phyloP scores from a whole-genome alignment of 2,797 vertebrate species.

The Tangara arthus region DNA sequence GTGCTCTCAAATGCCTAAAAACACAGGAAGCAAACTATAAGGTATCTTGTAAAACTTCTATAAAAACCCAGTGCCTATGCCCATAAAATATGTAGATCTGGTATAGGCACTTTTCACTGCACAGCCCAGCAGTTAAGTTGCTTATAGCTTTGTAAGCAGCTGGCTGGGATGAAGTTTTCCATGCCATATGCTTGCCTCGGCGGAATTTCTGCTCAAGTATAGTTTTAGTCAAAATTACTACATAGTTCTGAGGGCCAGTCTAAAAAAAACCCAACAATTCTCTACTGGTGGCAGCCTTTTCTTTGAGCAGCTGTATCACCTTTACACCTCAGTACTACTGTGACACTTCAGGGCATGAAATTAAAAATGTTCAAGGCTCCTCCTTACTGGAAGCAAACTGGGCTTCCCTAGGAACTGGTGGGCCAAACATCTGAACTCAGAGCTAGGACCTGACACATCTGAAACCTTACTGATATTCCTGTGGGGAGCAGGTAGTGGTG shows the following conservation, averaged over 20 bases:
- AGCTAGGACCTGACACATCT: not conserved
- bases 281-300: not conserved
- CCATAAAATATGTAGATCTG: not conserved
- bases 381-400: not conserved
- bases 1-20: constrained; percentile 93
- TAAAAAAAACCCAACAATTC: not conserved
- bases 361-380: not conserved
- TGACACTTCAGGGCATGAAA: not conserved
- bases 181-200: not conserved
- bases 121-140: not conserved
- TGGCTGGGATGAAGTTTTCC: not conserved
- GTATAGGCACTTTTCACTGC: not conserved
- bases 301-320: not conserved
- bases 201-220: not conserved
- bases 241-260: not conserved
- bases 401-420: not conserved
- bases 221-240: not conserved
- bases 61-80: not conserved
- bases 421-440: not conserved
- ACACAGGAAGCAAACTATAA: not conserved
- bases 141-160: not conserved
- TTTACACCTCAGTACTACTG: not conserved
- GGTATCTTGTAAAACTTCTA: not conserved
- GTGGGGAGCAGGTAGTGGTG: not conserved
- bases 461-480: not conserved